Evolutionary conservation across 35 echinoderm and acorn worm species (phyloP).

Genomic region (Lytechinus pictus): DNA sequence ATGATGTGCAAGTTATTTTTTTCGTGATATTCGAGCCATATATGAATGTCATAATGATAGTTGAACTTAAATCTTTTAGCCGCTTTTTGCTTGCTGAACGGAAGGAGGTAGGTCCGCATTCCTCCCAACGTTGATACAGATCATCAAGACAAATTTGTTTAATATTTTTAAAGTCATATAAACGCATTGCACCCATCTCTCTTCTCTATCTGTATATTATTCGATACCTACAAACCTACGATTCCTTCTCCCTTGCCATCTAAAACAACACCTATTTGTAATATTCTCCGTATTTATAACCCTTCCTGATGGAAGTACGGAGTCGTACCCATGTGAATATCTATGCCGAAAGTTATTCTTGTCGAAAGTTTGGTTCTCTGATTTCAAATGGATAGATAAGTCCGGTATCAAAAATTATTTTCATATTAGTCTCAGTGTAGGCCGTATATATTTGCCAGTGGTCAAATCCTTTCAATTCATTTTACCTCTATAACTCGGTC

Average conservation of each 20-base stretch:
- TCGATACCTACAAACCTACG: too few relatives aligned
- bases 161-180: background rate
- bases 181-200: background rate
- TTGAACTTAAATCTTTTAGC: background rate
- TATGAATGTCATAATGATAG: background rate
- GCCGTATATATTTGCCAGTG: too few relatives aligned
- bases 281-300: background rate
- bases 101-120: background rate
- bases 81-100: background rate
- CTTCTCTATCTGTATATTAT: background rate
- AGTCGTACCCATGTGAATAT: background rate
- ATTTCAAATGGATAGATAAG: too few relatives aligned
- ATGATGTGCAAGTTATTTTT: background rate
- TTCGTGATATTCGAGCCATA: background rate
- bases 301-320: background rate
- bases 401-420: too few relatives aligned
- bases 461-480: too few relatives aligned
- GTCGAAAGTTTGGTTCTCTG: background rate
- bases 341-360: background rate
- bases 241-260: background rate
- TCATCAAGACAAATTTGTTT: conserved; percentile 4
- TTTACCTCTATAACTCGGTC: background rate
- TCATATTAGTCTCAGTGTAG: too few relatives aligned
- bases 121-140: background rate
- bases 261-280: background rate